Evolutionary conservation across 2,797 vertebrate genomes (phyloP).

Genomic region (Myotis daubentonii): DNA sequence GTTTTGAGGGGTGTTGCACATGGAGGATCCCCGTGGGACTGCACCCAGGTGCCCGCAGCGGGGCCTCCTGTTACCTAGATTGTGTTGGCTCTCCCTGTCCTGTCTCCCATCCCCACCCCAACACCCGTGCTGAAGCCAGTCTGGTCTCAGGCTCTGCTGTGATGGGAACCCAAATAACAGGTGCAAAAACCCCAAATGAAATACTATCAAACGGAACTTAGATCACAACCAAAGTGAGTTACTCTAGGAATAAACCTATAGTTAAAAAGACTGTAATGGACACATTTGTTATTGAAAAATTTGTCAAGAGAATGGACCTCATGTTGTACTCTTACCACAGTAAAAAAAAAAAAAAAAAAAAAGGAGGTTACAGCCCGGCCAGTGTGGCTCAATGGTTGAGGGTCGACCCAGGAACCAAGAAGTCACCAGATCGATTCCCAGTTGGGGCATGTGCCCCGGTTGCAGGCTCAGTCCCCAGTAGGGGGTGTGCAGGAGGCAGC

Average conservation of each 20-base stretch:
- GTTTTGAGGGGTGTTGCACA: not conserved
- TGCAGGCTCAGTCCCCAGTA: too few species aligned
- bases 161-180: not conserved
- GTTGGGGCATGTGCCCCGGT: too few species aligned
- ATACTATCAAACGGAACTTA: not conserved
- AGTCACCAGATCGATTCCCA: too few species aligned
- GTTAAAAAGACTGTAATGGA: accelerated
- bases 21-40: not conserved
- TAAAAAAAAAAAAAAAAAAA: not conserved
- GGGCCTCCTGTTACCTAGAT: not conserved
- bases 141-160: not conserved
- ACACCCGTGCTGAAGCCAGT: not conserved
- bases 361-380: too few species aligned
- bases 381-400: too few species aligned
- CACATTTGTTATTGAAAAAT: not conserved
- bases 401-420: too few species aligned
- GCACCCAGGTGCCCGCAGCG: not conserved
- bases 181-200: not conserved
- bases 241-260: not conserved
- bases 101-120: not conserved
- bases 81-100: not conserved
- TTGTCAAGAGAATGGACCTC: not conserved
- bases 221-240: not conserved
- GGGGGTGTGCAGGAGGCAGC: too few species aligned
- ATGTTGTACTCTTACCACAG: not conserved